A percentile compares a stretch with the other conserved stretches of the same genome.
Conservation (phyloP, 1,140 invertebrate species). For the Anagrus nilaparvatae region DNA sequence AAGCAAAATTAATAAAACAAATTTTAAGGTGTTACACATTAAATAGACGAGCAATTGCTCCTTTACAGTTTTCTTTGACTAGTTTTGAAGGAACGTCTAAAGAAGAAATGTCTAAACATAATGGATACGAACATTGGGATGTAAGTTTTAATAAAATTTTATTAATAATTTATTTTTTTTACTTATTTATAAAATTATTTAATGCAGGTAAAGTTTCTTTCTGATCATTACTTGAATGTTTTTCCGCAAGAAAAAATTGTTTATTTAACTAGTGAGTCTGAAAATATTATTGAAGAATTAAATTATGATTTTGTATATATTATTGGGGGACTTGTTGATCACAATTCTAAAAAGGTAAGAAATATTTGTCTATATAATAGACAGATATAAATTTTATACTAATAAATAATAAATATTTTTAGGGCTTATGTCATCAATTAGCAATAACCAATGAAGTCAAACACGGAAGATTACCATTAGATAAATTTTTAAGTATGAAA, state of each 20-base stretch:
- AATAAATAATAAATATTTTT: slow-evolving; percentile 15
- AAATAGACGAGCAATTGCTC: slow-evolving; percentile 72
- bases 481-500: slow-evolving; percentile 85
- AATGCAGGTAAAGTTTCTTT: slow-evolving; percentile 58
- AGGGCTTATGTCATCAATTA: slow-evolving; percentile 77
- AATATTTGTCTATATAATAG: neutral
- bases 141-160: slow-evolving; percentile 43
- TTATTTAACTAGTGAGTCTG: slow-evolving; percentile 91
- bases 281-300: slow-evolving; percentile 71
- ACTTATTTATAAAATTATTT: slow-evolving; percentile 12
- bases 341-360: slow-evolving; percentile 84
- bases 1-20: slow-evolving; percentile 87
- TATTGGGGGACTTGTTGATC: slow-evolving; percentile 95
- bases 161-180: slow-evolving; percentile 5
- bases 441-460: slow-evolving; percentile 66
- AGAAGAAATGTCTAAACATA: slow-evolving; percentile 62
- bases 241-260: slow-evolving; percentile 72
- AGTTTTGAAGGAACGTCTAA: slow-evolving; percentile 65
- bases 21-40: slow-evolving; percentile 85
- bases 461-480: slow-evolving; percentile 83
- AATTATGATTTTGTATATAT: slow-evolving; percentile 77
- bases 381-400: slow-evolving; percentile 1
- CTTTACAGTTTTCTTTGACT: slow-evolving; percentile 80
- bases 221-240: slow-evolving; percentile 53
- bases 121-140: slow-evolving; percentile 92